phyloP scores from a whole-genome alignment of 2,888 invertebrate genomes.

The Drosophila nigricruria region DNA sequence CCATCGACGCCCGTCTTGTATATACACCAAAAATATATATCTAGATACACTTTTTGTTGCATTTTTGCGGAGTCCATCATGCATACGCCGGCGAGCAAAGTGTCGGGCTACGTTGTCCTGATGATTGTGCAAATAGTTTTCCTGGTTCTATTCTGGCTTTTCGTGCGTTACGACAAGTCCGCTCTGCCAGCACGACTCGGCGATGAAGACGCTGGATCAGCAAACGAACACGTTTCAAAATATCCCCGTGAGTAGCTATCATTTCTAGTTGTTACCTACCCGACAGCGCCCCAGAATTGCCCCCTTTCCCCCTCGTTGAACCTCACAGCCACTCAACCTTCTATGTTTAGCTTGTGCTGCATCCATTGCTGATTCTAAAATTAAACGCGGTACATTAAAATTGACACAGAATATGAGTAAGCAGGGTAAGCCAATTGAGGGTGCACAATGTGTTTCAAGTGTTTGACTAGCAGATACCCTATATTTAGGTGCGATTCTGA shows the following conservation, averaged over 20 bases:
- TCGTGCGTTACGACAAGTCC: conserved; percentile 86
- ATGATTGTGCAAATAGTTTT: conserved; percentile 86
- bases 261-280: conserved; percentile 37
- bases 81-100: conserved; percentile 83
- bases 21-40: not conserved
- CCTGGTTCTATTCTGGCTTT: conserved; percentile 86
- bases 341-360: not conserved
- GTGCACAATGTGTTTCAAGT: not conserved
- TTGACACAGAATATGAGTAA: not conserved
- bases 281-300: not conserved
- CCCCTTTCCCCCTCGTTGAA: not conserved
- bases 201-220: conserved; percentile 81
- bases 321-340: too few relatives aligned
- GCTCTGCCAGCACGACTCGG: conserved; percentile 75
- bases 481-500: not conserved
- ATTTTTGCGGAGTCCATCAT: conserved; percentile 63
- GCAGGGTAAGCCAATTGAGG: not conserved
- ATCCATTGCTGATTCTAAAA: conserved; percentile 30
- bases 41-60: conserved; percentile 7
- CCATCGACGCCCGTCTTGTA: conserved; percentile 16
- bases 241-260: conserved; percentile 84
- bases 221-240: conserved; percentile 84
- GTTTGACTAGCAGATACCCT: not conserved
- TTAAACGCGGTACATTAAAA: conserved; percentile 29
- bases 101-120: conserved; percentile 85